phyloP scores from a whole-genome alignment of 2,888 invertebrate species.

The Drosophila parthenogenetica region DNA sequence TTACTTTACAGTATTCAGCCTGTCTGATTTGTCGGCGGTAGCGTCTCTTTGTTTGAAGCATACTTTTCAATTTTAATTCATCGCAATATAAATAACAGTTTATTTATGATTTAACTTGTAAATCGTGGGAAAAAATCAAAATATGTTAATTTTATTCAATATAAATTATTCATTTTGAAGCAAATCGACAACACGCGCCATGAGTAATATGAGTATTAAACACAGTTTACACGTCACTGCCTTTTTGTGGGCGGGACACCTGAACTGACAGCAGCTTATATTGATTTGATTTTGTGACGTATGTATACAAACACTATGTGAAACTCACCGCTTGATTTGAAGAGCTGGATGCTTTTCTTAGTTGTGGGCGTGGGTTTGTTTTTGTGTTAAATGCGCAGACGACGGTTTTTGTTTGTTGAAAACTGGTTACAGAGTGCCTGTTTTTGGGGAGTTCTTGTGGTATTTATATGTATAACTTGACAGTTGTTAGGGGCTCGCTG shows the following conservation, averaged over 20 bases:
- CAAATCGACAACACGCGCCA: conserved; percentile 75
- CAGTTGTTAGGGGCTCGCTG: conserved; percentile 39
- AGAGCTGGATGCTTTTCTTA: conserved; percentile 18
- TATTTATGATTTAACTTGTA: conserved; percentile 33
- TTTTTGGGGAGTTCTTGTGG: conserved; percentile 66
- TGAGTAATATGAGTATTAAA: conserved; percentile 57
- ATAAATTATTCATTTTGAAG: conserved; percentile 38
- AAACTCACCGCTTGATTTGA: conserved; percentile 65
- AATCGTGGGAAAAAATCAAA: conserved; percentile 69
- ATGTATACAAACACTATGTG: conserved; percentile 37
- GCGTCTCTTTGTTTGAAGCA: conserved; percentile 37
- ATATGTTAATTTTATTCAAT: conserved; percentile 66
- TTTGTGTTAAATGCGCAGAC: conserved; percentile 24
- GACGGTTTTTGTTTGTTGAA: conserved; percentile 69
- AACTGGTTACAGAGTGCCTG: conserved; percentile 68
- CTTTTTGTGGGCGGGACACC: conserved; percentile 68
- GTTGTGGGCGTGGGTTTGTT: conserved; percentile 38
- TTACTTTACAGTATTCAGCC: conserved; percentile 38
- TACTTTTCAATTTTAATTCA: conserved; percentile 29
- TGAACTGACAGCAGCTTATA: conserved; percentile 46
- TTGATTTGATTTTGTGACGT: conserved; percentile 64
- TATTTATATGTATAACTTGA: conserved; percentile 58
- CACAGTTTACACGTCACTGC: conserved; percentile 61
- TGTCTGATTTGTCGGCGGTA: conserved; percentile 13
- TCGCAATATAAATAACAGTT: conserved; percentile 21